Percentiles rank a stretch among this genome's conserved stretches.
phyloP scores from a whole-genome alignment of 2,888 invertebrate genomes.

The Elysia crispata region DNA sequence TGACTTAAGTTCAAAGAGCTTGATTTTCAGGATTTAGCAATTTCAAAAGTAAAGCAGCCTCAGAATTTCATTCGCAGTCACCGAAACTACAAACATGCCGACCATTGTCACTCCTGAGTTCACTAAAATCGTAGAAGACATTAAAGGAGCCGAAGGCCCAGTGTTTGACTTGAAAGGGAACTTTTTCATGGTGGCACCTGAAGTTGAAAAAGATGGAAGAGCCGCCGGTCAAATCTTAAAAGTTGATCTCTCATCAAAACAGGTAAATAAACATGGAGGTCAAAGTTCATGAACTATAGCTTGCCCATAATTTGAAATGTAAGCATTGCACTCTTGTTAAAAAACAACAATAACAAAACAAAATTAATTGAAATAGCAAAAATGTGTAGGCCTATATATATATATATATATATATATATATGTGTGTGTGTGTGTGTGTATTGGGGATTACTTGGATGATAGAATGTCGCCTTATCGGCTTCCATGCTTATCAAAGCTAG shows the following conservation, averaged over 20 bases:
- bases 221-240: constrained; percentile 65
- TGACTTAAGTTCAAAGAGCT: too few species aligned
- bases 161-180: constrained; percentile 67
- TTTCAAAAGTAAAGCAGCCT: too few species aligned
- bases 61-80: too few species aligned
- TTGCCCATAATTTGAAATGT: neutral
- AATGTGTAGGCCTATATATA: too few species aligned
- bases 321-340: neutral
- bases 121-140: constrained; percentile 60
- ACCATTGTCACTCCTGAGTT: constrained; percentile 58
- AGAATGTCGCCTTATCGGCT: too few species aligned
- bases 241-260: constrained; percentile 58
- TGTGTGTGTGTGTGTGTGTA: too few species aligned
- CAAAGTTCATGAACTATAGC: neutral
- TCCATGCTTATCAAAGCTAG: too few species aligned
- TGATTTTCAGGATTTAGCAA: too few species aligned
- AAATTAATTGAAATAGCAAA: too few species aligned
- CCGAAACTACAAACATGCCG: neutral
- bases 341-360: too few species aligned
- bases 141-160: constrained; percentile 71
- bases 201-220: constrained; percentile 59
- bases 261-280: constrained; percentile 50
- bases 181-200: constrained; percentile 72
- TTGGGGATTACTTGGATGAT: too few species aligned
- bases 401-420: too few species aligned